These are phyloP conservation scores for Dryomyza anilis DNA, from an alignment of 2,888 invertebrate genomes.

Conservation along the genomic window DNA sequence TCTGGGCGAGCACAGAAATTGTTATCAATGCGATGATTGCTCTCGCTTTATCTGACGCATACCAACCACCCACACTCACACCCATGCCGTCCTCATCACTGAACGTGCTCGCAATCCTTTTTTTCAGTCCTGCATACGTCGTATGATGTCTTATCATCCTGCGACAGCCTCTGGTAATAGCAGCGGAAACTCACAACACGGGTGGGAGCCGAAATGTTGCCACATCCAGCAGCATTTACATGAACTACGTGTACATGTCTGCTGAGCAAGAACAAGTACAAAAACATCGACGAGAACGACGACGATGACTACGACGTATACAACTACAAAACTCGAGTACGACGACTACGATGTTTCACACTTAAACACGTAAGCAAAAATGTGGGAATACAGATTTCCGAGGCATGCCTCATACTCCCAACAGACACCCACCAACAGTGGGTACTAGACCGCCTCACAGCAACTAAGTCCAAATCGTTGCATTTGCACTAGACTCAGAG, in stretches of 20 bases:
- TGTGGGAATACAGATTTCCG: conserved; percentile 4
- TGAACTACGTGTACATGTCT: conserved; percentile 2
- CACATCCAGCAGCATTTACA: neutral
- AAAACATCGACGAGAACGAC: neutral
- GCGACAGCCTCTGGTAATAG: too few relatives aligned
- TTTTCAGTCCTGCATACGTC: too few relatives aligned
- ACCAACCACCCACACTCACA: neutral
- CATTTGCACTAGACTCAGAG: neutral
- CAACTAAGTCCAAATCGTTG: neutral
- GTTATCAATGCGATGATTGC: conserved; percentile 26
- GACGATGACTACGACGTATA: neutral
- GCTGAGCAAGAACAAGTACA: neutral
- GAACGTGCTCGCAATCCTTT: neutral
- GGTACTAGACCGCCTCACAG: neutral
- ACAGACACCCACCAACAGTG: too few relatives aligned
- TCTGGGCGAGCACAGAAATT: conserved; percentile 12
- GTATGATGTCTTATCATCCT: neutral
- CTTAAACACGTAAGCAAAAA: conserved; percentile 9
- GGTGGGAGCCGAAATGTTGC: too few relatives aligned
- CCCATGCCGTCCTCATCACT: neutral
- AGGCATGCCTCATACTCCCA: too few relatives aligned
- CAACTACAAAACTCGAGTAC: too few relatives aligned
- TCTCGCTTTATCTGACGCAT: conserved; percentile 4
- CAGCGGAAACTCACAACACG: too few relatives aligned
- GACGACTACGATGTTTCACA: neutral